These are phyloP conservation scores for Pristis pectinata DNA, from an alignment of 2,797 vertebrate species.

Conservation along the genomic window DNA sequence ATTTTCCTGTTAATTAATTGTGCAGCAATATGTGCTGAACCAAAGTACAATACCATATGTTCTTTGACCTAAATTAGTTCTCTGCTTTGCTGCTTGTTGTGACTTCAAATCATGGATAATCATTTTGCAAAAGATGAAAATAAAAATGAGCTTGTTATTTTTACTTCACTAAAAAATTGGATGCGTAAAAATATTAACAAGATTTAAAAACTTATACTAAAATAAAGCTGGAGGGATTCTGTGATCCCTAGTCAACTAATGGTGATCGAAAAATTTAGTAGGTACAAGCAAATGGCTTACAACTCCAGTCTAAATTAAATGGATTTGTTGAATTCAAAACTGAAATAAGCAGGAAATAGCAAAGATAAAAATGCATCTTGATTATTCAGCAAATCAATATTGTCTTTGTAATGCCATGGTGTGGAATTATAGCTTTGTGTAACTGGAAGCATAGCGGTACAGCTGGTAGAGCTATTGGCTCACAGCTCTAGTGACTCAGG, in stretches of 20 bases:
- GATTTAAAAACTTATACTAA: neutral
- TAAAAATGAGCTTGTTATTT: neutral
- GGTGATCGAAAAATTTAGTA: neutral
- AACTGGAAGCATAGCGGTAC: too few relatives aligned
- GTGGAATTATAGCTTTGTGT: neutral
- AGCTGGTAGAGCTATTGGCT: too few relatives aligned
- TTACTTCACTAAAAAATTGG: neutral
- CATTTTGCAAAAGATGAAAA: neutral
- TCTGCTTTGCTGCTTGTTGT: neutral
- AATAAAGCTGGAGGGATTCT: neutral
- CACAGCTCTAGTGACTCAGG: too few relatives aligned
- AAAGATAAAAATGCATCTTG: neutral
- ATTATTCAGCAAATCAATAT: neutral
- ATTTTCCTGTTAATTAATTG: slow-evolving; percentile 42
- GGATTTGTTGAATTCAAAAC: neutral
- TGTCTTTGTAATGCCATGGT: neutral
- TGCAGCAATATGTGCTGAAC: neutral
- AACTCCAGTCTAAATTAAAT: neutral
- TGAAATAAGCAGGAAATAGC: neutral
- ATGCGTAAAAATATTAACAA: neutral
- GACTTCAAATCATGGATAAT: neutral
- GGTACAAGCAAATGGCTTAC: neutral
- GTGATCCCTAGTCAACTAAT: neutral
- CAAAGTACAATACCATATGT: neutral
- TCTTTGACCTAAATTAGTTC: slow-evolving; percentile 34